Base-by-base conservation (phyloP, 2,888 invertebrate genomes). In the Deilephila porcellus region DNA sequence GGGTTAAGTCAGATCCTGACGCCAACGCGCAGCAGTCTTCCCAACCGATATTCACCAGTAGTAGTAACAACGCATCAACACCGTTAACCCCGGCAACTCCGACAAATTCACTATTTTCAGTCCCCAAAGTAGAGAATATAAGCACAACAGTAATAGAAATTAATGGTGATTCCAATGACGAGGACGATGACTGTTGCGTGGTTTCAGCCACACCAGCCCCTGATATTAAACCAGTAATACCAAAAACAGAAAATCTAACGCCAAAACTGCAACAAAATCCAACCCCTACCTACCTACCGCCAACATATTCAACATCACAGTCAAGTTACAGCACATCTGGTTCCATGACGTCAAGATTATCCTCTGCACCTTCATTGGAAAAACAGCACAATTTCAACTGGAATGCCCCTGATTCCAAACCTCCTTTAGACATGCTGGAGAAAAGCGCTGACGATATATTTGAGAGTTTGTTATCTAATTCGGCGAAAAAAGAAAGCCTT, bases 401-500 rank as follows among this genome's bases (percentile, higher is more conserved):
- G 95, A 94, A 94, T 74, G 92, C 94, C 1, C 94, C 93, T 19
- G 92, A 93, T 79, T 83, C 92, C 0, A 94, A 94, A 85, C 93
- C 93, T 5, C 85, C 92, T 1, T 81, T 93, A 29, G 90, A 93
- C 71, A 88, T 92, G 83, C 80, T 93, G 4, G 94, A 93, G 77
- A 94, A 93, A 83, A 93, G 93, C 74, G 90, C 94, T 7, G 95
- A 95, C 80, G 94, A 94, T 71, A 93, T 95, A 37, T 95, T 95
- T 76, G 92, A 92, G 79, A 94, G 93, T 74, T 83, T 95, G 4
- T 79, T 95, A n/a, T 92, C 92, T 1, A 87, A 85, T 62, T 81
- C 90, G 0, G 87, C 90, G 0, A 94, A 93, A 78, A 93, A 94
- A 77, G 93, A 94, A 78, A 87, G 85, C 70, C 80, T 87, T 72